A percentile compares a stretch with the other conserved stretches of the same genome.
These are phyloP conservation scores for Triplophysa rosa DNA, from an alignment of 2,113 vertebrate genomes.

Conservation along the genomic window DNA sequence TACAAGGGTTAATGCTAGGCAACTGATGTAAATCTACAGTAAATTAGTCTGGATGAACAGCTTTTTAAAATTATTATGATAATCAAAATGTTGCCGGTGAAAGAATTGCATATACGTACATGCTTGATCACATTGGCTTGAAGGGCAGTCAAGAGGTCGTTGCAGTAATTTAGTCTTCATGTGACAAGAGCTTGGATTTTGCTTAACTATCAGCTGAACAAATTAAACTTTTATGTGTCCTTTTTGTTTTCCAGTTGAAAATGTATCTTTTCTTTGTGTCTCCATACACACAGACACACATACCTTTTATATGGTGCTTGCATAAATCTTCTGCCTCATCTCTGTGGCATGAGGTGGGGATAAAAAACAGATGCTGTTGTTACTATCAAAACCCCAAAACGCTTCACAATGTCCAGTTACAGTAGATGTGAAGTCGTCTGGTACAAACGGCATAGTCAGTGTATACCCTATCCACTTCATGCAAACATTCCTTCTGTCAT, in stretches of 20 bases:
- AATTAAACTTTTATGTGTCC: not conserved
- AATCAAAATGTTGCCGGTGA: too few relatives aligned
- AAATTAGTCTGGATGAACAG: too few relatives aligned
- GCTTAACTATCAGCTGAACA: not conserved
- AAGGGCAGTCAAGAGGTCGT: too few relatives aligned
- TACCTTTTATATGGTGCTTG: not conserved
- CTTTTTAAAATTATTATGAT: too few relatives aligned
- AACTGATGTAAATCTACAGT: too few relatives aligned
- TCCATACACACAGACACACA: not conserved
- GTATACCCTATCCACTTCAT: constrained; percentile 25
- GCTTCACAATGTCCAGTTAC: constrained; percentile 47
- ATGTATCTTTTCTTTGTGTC: not conserved
- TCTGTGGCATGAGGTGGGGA: constrained; percentile 49
- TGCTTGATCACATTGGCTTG: too few relatives aligned
- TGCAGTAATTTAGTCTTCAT: too few relatives aligned
- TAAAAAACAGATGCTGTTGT: constrained; percentile 61
- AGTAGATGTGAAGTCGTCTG: constrained; percentile 61
- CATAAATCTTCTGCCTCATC: constrained; percentile 15
- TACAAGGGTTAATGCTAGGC: too few relatives aligned
- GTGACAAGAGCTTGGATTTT: too few relatives aligned
- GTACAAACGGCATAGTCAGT: constrained; percentile 46
- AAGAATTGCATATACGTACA: too few relatives aligned
- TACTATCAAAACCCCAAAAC: constrained; percentile 48
- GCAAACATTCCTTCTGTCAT: not conserved
- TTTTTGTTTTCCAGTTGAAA: constrained; percentile 10